These are phyloP conservation scores for Rhinoraja longicauda DNA, from an alignment of 2,797 vertebrate species.

Conservation along the genomic window DNA sequence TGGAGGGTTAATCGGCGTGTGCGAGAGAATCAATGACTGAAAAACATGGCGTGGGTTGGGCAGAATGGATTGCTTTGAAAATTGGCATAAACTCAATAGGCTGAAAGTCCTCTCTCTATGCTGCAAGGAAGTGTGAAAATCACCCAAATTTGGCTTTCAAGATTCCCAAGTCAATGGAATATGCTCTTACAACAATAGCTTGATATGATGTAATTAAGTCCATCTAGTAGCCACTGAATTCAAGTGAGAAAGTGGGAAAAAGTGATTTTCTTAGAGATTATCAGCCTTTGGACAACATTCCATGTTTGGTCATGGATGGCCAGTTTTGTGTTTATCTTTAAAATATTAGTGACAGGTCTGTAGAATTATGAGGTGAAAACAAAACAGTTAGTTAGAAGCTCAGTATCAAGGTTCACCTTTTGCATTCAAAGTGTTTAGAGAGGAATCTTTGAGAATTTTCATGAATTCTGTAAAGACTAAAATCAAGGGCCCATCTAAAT, in stretches of 20 bases:
- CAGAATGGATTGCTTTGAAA: no score
- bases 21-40: no score
- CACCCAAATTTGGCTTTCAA: not conserved
- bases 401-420: not conserved
- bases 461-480: not conserved
- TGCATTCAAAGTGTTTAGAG: not conserved
- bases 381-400: not conserved
- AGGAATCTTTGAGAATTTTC: not conserved
- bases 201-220: not conserved
- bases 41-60: no score
- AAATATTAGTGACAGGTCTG: not conserved
- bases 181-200: not conserved
- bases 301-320: not conserved
- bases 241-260: not conserved
- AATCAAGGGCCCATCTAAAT: no score
- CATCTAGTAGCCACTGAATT: not conserved
- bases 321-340: not conserved
- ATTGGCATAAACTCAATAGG: no score
- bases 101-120: no score
- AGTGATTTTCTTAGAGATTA: not conserved
- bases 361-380: not conserved
- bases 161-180: not conserved
- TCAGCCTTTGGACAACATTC: not conserved
- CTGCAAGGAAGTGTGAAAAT: no score
- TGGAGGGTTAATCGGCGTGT: no score